A percentile compares a stretch with the other conserved stretches of the same genome.
These are phyloP conservation scores for Anguilla anguilla DNA, from an alignment of 2,797 vertebrate genomes.

Conservation along the genomic window DNA sequence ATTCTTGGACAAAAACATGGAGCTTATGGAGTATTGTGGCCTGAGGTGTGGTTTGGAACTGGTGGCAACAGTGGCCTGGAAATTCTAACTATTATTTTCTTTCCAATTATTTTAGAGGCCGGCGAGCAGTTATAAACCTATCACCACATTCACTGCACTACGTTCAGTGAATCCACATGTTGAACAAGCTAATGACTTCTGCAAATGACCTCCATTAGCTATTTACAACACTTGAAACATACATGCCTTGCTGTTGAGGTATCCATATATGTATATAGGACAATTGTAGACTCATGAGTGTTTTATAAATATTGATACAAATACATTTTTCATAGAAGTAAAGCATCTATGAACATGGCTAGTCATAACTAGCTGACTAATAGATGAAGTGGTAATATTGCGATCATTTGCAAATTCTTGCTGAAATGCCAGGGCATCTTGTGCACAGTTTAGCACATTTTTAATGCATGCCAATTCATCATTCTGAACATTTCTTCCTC, in stretches of 20 bases:
- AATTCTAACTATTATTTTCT: constrained; percentile 4
- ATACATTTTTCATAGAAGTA: not conserved
- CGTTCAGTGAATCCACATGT: not conserved
- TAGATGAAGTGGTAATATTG: not conserved
- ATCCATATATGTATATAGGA: not conserved
- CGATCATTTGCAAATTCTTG: not conserved
- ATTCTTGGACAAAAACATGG: not conserved
- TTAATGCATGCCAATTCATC: not conserved
- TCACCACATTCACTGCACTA: not conserved
- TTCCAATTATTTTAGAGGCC: not conserved
- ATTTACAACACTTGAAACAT: not conserved
- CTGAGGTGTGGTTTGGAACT: constrained; percentile 14
- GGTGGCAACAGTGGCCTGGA: not conserved
- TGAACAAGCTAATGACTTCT: not conserved
- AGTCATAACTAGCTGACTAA: not conserved
- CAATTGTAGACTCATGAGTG: not conserved
- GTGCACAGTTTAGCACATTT: not conserved
- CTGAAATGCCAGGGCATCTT: not conserved
- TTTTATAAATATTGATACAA: not conserved
- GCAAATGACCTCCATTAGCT: not conserved
- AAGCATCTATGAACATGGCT: not conserved
- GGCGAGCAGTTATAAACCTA: constrained; percentile 1
- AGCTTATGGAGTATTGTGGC: not conserved
- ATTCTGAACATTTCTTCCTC: not conserved
- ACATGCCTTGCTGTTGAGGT: not conserved